phyloP scores from a whole-genome alignment of 2,888 invertebrate species.

The Cephus rjabovi region DNA sequence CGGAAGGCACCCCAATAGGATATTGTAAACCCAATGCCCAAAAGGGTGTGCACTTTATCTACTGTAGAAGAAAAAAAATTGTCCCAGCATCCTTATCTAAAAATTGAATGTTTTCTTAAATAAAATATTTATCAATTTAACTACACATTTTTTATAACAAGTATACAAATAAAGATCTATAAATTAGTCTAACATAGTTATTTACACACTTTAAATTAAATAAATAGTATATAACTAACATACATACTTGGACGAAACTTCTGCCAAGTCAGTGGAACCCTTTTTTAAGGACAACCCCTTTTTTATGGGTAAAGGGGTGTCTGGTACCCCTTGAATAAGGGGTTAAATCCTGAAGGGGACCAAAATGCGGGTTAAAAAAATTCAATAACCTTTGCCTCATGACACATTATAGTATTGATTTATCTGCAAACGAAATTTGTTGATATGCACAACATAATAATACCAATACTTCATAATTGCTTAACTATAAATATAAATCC shows the following conservation, averaged over 20 bases:
- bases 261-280: constrained; percentile 38
- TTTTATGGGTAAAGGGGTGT: constrained; percentile 53
- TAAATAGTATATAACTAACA: constrained; percentile 9
- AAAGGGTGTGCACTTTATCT: constrained; percentile 37
- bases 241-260: constrained; percentile 40
- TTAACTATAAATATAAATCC: background rate
- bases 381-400: background rate
- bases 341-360: constrained; percentile 25
- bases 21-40: constrained; percentile 46
- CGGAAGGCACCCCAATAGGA: constrained; percentile 43
- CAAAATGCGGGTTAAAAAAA: constrained; percentile 11
- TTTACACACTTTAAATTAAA: constrained; percentile 6
- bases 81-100: constrained; percentile 24
- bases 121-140: background rate
- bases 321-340: constrained; percentile 47
- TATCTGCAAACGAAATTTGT: background rate
- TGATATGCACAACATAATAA: background rate
- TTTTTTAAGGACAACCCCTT: constrained; percentile 56
- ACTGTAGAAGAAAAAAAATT: constrained; percentile 39
- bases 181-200: background rate
- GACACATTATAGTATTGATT: background rate
- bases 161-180: constrained; percentile 4
- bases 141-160: background rate
- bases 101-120: background rate
- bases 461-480: background rate